Conservation (phyloP, 1,140 invertebrate species). For the Drosophila busckii region DNA sequence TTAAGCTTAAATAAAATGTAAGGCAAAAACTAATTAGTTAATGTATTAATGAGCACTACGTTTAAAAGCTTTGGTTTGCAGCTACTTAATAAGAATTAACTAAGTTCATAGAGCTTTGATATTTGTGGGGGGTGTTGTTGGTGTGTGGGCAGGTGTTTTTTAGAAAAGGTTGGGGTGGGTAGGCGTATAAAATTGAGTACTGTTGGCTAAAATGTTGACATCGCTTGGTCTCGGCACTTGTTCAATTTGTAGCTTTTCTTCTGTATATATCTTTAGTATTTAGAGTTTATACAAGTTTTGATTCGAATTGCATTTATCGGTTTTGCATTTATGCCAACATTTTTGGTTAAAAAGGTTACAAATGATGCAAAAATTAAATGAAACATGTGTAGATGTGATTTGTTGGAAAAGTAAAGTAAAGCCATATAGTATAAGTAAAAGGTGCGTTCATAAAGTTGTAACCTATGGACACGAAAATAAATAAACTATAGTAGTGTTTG, state of each 20-base stretch:
- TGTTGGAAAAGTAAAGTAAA: no score
- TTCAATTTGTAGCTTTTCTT: constrained; percentile 23
- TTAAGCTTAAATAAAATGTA: constrained; percentile 51
- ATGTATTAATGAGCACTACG: constrained; percentile 61
- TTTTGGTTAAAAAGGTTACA: no score
- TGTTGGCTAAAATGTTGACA: constrained; percentile 79
- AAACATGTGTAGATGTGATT: no score
- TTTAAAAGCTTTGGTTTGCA: constrained; percentile 24
- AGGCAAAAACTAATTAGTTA: constrained; percentile 65
- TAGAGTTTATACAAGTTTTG: constrained; percentile 5
- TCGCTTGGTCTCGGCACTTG: constrained; percentile 76
- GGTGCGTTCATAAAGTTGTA: no score
- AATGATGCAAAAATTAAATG: no score
- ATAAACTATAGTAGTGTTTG: no score
- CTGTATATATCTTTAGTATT: constrained; percentile 11
- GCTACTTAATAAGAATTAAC: constrained; percentile 44
- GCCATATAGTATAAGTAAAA: no score
- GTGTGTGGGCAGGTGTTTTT: not conserved
- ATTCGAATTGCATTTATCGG: no score
- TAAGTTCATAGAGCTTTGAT: constrained; percentile 22
- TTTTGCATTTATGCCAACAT: constrained; percentile 78
- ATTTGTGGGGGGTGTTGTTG: constrained; percentile 11
- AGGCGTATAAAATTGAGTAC: constrained; percentile 31
- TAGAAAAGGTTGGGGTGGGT: not conserved
- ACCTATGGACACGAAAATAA: no score